Base-by-base conservation (phyloP, 2,797 vertebrate genomes). In the Muraenolepis orangiensis region DNA sequence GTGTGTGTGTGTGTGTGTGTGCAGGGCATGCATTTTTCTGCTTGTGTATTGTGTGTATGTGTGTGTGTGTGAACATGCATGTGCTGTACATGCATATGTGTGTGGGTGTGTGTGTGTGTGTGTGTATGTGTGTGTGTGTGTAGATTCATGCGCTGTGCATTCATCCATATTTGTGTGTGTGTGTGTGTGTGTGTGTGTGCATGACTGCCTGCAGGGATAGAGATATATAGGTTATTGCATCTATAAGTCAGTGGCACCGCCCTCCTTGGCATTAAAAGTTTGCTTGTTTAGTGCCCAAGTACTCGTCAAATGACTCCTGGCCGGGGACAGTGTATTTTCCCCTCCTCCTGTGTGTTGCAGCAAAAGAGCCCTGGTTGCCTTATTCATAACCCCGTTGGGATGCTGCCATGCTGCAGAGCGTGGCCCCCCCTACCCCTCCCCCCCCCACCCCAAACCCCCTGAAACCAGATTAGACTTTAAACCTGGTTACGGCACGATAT, bases 391-490 rank as follows among this genome's bases (percentile, higher is more conserved):
- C 79, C 75, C 74, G 85, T 72, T 85, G 36, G 86, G 81, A 78
- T 80, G 74, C 74, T 61, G 71, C 71, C 30, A 73, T 76, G 83
- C 82, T 75, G 66, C 81, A 70, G 83, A 84, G 78, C 82, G 82
- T 84, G 78, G n/a, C n/a, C n/a, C n/a, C n/a, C n/a, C n/a, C n/a
- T n/a, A n/a, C n/a, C n/a, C n/a, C n/a, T n/a, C n/a, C n/a, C n/a
- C n/a, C n/a, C n/a, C n/a, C n/a, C n/a, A n/a, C n/a, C n/a, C n/a
- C n/a, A n/a, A n/a, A n/a, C 71, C 84, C 84, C 77, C 78, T 73
- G 64, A 84, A 87, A 90, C 84, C 80, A 84, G 81, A 89, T 90
- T 85, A 87, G 72, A 23, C 83, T 87, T 84, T 89, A 85, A 82
- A 79, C 79, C 85, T 72, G 79, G 79, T 84, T 81, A 83, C 84